Percentiles rank a stretch among this genome's conserved stretches.
phyloP scores from a whole-genome alignment of 2,113 vertebrate genomes.

The Fregetta grallaria region DNA sequence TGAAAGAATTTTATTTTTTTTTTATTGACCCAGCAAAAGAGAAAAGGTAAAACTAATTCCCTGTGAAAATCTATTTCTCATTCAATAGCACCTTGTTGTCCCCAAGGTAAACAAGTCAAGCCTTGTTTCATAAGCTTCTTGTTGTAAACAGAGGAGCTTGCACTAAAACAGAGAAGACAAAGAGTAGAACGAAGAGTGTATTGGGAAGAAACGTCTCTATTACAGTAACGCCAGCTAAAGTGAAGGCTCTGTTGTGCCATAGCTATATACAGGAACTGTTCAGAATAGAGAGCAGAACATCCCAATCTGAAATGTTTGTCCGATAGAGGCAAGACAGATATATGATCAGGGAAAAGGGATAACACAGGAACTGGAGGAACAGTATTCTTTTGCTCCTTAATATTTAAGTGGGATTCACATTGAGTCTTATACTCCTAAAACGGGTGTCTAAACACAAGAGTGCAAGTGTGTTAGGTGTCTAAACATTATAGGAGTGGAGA shows the following conservation, averaged over 20 bases:
- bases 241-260: not conserved
- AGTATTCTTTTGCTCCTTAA: not conserved
- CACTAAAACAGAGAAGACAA: not conserved
- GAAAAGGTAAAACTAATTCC: not conserved
- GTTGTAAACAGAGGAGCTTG: not conserved
- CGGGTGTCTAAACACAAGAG: not conserved
- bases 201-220: not conserved
- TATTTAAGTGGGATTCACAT: not conserved
- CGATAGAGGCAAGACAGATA: not conserved
- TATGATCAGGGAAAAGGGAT: not conserved
- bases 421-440: not conserved
- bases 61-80: not conserved
- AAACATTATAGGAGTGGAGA: not conserved
- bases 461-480: not conserved
- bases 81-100: not conserved
- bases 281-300: not conserved
- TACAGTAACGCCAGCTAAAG: not conserved
- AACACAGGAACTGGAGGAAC: not conserved
- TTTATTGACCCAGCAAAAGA: not conserved
- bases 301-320: not conserved
- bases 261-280: not conserved
- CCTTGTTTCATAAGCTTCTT: not conserved
- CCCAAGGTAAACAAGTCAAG: not conserved
- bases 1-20: not conserved
- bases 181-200: not conserved